Base-by-base conservation (phyloP, 2,113 vertebrate species). In the Rhinichthys klamathensis region DNA sequence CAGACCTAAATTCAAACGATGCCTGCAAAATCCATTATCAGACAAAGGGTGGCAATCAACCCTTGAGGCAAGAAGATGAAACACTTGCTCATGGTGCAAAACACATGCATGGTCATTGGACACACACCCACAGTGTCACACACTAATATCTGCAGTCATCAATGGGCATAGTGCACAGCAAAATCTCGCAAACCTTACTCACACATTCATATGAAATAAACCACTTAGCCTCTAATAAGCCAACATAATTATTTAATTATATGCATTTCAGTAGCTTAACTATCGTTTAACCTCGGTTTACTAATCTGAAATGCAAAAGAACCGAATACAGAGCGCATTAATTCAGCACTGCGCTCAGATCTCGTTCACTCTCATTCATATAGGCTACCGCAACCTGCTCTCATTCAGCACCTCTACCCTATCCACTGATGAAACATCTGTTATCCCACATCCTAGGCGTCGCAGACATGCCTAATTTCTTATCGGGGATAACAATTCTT, bases 391-490 rank as follows among this genome's bases (percentile, higher is more conserved):
- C 80, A 81, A 81, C 63, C 61, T 69, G 80, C 80, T 69, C 80
- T 81, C 80, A 69, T 81, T 81, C 80, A 81, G 80, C 61, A 81
- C 80, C 76, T 79, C 54, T 61, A 79, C 56, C 44, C 63, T 27
- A 81, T 81, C 80, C 80, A 51, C 44, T 32, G 63, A 81, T 49
- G 15, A 65, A 49, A 35, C 80, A 81, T 81, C 80, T 81, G 61
- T 67, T n/a, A 80, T 80, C 35, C 16, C 58, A 80, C 58, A 65
- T 51, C 8, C 1, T 38, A 23, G 0, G 16, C 79, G 27, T 69
- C 30, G 61, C 61, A 63, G 41, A 81, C 80, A 9, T 44, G 10
- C 44, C 35, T 81, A 0, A 13, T 81, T 30, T 49, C 32, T 30
- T 81, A 51, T 76, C 6, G 13, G 41, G 6, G n/a, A 21, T 56